Conservation (phyloP, 2,888 invertebrate species). For the Dioctria linearis region DNA sequence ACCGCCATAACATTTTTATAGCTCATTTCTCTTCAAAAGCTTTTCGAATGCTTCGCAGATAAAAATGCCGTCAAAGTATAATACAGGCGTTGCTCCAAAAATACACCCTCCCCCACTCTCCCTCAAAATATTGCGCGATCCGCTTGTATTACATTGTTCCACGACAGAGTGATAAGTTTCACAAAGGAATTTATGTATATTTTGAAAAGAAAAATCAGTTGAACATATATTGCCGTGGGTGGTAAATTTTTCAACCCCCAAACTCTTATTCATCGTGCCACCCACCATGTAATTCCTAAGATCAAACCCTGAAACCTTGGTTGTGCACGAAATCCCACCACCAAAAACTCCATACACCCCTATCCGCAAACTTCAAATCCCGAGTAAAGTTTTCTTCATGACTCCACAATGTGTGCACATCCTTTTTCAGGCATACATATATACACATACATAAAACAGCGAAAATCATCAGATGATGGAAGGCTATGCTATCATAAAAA, state of each 20-base stretch:
- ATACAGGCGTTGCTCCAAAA: background rate
- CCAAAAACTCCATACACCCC: background rate
- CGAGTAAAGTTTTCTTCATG: too few relatives aligned
- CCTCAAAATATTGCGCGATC: background rate
- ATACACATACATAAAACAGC: background rate
- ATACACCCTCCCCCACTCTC: too few relatives aligned
- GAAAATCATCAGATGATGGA: conserved; percentile 43
- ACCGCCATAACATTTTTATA: conserved; percentile 27
- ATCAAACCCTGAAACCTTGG: background rate
- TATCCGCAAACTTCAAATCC: too few relatives aligned
- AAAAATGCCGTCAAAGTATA: background rate
- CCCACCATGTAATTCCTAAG: conserved; percentile 22
- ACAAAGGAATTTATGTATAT: conserved; percentile 36
- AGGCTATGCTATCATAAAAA: conserved; percentile 35
- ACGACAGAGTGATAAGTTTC: conserved; percentile 36
- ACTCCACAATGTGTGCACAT: background rate
- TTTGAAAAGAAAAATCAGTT: conserved; percentile 38
- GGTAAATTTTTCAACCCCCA: background rate
- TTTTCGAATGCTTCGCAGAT: conserved; percentile 7
- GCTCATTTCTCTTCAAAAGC: conserved; percentile 20
- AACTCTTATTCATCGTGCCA: too few relatives aligned
- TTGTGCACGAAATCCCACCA: background rate
- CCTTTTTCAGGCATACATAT: background rate
- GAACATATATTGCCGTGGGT: background rate
- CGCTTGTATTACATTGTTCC: background rate